phyloP scores from a whole-genome alignment of 2,797 vertebrate genomes.

The Catamblyrhynchus diadema region DNA sequence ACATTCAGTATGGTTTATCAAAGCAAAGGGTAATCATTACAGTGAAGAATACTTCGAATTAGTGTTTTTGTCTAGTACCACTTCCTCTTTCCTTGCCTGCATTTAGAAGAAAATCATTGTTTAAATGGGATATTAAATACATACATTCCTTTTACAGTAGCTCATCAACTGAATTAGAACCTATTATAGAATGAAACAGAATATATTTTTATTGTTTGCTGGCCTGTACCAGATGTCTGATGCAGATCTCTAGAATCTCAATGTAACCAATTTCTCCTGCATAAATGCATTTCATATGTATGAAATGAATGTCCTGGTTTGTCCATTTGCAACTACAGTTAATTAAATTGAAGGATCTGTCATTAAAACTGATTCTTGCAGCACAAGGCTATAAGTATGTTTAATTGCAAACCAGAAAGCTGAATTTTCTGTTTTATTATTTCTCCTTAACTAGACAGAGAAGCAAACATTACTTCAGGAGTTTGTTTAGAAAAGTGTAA shows the following conservation, averaged over 20 bases:
- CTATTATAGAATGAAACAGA: not conserved
- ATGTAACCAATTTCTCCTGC: not conserved
- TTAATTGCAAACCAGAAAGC: not conserved
- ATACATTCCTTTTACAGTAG: not conserved
- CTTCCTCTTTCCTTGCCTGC: not conserved
- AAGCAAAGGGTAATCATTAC: not conserved
- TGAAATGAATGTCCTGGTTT: not conserved
- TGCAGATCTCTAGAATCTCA: not conserved
- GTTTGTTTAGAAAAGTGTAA: not conserved
- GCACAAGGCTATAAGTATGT: not conserved
- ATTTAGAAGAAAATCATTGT: not conserved
- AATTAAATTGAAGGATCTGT: not conserved
- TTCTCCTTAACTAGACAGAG: not conserved
- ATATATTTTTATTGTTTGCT: not conserved
- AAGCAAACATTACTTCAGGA: not conserved
- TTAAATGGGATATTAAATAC: not conserved
- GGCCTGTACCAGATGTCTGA: not conserved
- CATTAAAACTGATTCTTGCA: not conserved
- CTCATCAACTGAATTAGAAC: not conserved
- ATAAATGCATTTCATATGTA: not conserved
- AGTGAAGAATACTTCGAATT: not conserved
- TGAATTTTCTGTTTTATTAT: not conserved
- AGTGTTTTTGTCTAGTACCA: not conserved
- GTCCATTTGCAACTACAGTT: not conserved
- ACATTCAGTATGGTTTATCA: not conserved